Conservation (phyloP, 1,140 invertebrate species). For the Drosophila tropicalis region DNA sequence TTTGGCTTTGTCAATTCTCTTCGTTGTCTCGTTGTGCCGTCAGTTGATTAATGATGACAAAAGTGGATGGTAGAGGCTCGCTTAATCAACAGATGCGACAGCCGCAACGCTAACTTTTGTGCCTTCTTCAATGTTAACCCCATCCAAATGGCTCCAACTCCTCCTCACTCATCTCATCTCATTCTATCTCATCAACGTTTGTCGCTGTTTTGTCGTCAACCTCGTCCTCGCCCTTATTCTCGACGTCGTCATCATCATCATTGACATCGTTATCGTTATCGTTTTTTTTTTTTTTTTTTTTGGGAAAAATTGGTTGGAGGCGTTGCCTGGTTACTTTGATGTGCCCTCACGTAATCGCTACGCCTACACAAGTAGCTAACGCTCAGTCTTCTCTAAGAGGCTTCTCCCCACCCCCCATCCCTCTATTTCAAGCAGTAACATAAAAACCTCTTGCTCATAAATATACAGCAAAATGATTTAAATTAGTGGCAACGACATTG, state of each 20-base stretch:
- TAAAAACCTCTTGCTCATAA: conserved; percentile 35
- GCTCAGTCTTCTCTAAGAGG: too few relatives aligned
- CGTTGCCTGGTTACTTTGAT: conserved; percentile 66
- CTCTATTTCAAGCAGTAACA: conserved; percentile 23
- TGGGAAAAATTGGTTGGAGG: conserved; percentile 47
- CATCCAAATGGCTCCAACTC: neutral
- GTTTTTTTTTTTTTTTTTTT: too few relatives aligned
- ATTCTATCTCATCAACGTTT: conserved; percentile 54
- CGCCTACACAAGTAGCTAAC: neutral
- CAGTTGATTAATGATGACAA: conserved; percentile 79
- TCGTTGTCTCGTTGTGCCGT: conserved; percentile 37
- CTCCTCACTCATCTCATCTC: neutral
- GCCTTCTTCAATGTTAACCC: conserved; percentile 44
- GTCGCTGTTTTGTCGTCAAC: conserved; percentile 13
- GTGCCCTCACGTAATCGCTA: conserved; percentile 61
- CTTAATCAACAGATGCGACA: conserved; percentile 76
- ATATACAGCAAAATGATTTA: conserved; percentile 38
- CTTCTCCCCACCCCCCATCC: neutral
- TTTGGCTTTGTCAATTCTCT: conserved; percentile 67
- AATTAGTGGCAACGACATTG: conserved; percentile 11
- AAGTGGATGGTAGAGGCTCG: conserved; percentile 42
- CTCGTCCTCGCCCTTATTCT: too few relatives aligned
- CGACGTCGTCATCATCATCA: conserved; percentile 48
- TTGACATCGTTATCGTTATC: conserved; percentile 38
- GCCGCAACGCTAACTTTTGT: conserved; percentile 13